Conservation (phyloP, 2,797 vertebrate species). For the Moxostoma hubbsi region DNA sequence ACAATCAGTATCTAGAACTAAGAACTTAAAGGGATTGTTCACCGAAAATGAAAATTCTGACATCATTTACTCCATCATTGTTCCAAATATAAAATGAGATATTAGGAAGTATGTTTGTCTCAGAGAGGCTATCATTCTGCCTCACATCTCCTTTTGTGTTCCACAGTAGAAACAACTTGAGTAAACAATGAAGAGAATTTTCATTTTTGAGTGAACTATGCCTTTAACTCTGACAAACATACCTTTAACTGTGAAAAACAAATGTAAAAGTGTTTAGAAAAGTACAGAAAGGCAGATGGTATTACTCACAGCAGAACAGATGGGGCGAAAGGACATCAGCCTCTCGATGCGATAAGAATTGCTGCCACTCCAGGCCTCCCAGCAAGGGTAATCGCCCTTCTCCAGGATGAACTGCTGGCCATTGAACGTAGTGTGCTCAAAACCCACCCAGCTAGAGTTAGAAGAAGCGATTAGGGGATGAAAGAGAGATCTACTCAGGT, state of each 20-base stretch:
- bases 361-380: conserved; percentile 92
- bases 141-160: no score
- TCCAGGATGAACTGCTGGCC: conserved; percentile 97
- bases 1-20: no score
- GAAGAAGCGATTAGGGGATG: background rate
- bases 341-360: conserved; percentile 89
- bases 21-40: no score
- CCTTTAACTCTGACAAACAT: background rate
- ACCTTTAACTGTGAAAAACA: background rate
- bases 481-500: background rate
- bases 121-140: no score
- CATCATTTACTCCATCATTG: no score
- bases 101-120: no score
- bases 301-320: conserved; percentile 87
- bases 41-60: no score
- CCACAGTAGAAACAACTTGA: no score
- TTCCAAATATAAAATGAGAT: no score
- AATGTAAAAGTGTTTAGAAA: background rate
- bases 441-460: conserved; percentile 88
- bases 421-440: conserved; percentile 90
- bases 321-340: conserved; percentile 93
- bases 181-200: no score
- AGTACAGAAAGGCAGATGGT: conserved; percentile 9
- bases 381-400: conserved; percentile 90
- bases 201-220: no score